These are phyloP conservation scores for Keiferia lycopersicella DNA, from an alignment of 2,888 invertebrate species.

Conservation along the genomic window DNA sequence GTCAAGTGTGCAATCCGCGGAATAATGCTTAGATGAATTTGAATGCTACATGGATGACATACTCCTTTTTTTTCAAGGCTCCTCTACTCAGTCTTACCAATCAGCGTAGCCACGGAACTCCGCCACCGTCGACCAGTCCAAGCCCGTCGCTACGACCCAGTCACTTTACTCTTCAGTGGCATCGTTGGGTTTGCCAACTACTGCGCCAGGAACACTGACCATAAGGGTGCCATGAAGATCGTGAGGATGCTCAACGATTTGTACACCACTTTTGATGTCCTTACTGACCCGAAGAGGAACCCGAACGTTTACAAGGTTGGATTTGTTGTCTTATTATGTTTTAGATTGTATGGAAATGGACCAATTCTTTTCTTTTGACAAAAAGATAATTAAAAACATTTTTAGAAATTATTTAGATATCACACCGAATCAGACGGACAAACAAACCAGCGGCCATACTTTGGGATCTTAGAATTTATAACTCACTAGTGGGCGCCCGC, in stretches of 20 bases:
- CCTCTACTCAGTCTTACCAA: conserved; percentile 95
- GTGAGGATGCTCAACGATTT: conserved; percentile 96
- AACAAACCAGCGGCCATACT: no score
- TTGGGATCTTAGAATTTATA: no score
- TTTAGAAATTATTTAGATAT: no score
- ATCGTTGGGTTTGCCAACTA: conserved; percentile 94
- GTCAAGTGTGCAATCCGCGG: no score
- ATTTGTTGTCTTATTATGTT: neutral
- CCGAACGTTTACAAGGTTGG: conserved; percentile 96
- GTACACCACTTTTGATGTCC: conserved; percentile 96
- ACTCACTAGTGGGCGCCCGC: no score
- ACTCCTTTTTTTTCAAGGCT: conserved; percentile 80
- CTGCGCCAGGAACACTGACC: conserved; percentile 94
- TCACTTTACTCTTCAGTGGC: conserved; percentile 96
- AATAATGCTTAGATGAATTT: neutral
- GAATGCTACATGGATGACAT: neutral
- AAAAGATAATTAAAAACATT: no score
- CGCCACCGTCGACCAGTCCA: conserved; percentile 95
- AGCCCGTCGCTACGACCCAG: conserved; percentile 92
- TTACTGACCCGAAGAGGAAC: conserved; percentile 95
- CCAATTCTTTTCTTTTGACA: no score
- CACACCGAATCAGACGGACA: no score
- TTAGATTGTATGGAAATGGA: no score
- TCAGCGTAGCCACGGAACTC: conserved; percentile 96
- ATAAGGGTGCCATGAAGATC: conserved; percentile 97